phyloP scores from a whole-genome alignment of 2,888 invertebrate species.

The Strigamia transsilvanica region DNA sequence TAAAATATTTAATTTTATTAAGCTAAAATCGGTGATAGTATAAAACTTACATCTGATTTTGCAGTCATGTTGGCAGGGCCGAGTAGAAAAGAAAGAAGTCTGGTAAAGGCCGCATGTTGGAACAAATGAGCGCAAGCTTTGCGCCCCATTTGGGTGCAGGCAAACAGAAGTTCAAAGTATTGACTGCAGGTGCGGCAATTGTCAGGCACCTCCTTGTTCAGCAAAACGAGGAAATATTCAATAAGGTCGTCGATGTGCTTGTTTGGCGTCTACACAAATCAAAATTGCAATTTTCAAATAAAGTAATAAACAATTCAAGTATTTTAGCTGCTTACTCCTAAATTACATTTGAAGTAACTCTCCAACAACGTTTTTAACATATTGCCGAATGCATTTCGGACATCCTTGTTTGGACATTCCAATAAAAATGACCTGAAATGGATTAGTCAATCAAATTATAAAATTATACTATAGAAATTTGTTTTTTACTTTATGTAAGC shows the following conservation, averaged over 20 bases:
- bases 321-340: background rate
- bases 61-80: slow-evolving; percentile 60
- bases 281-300: slow-evolving; percentile 53
- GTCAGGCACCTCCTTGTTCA: slow-evolving; percentile 65
- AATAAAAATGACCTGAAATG: slow-evolving; percentile 64
- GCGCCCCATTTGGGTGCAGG: slow-evolving; percentile 65
- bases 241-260: slow-evolving; percentile 57
- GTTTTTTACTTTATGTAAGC: slow-evolving; percentile 62
- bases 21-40: no score
- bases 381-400: slow-evolving; percentile 63
- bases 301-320: background rate
- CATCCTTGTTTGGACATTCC: slow-evolving; percentile 64
- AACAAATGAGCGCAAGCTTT: slow-evolving; percentile 65
- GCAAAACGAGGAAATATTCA: slow-evolving; percentile 62
- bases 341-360: slow-evolving; percentile 62
- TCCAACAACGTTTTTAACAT: slow-evolving; percentile 62
- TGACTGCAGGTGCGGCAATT: slow-evolving; percentile 65
- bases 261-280: slow-evolving; percentile 33
- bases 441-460: background rate
- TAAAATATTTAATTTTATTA: background rate
- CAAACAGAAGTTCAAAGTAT: slow-evolving; percentile 64
- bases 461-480: background rate
- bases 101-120: slow-evolving; percentile 63
- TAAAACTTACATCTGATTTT: slow-evolving; percentile 56
- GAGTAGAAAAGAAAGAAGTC: slow-evolving; percentile 64